Percentiles rank a stretch among this genome's conserved stretches.
These are phyloP conservation scores for Lacerta agilis DNA, from an alignment of 2,797 vertebrate species.

Conservation along the genomic window DNA sequence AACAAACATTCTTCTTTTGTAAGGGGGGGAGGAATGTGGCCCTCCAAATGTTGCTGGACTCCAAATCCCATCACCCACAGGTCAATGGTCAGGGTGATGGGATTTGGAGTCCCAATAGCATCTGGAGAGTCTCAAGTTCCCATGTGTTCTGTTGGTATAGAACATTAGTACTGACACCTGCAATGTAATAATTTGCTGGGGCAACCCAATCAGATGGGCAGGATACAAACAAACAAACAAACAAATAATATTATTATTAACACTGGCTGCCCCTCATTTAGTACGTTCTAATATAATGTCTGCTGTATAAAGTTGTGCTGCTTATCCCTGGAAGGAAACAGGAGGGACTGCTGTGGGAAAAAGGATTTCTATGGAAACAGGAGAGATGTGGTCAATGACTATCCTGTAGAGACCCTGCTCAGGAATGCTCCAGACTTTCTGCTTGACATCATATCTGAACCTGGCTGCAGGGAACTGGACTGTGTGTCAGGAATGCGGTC, in stretches of 20 bases:
- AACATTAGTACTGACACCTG: not conserved
- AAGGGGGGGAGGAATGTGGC: not conserved
- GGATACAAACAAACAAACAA: no score
- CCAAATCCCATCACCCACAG: not conserved
- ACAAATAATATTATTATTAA: no score
- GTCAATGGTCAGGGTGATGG: not conserved
- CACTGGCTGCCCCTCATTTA: not conserved
- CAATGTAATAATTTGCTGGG: constrained; percentile 1
- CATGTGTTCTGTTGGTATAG: not conserved
- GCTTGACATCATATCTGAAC: not conserved
- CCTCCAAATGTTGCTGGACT: not conserved
- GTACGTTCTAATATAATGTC: not conserved
- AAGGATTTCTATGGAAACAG: not conserved
- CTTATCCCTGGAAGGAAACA: not conserved
- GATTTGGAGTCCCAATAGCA: not conserved
- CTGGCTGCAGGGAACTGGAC: not conserved
- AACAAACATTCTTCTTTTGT: not conserved
- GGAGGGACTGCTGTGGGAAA: not conserved
- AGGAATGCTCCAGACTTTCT: not conserved
- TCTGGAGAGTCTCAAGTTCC: not conserved
- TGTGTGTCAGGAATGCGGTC: not conserved
- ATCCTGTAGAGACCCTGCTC: not conserved
- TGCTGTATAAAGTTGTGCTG: not conserved
- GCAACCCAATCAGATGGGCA: no score
- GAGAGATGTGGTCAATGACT: no score